Evolutionary conservation across 2,797 vertebrate species (phyloP), one percentile per base, ranked within the genome.

Genomic region (Anabacerthia variegaticeps): DNA sequence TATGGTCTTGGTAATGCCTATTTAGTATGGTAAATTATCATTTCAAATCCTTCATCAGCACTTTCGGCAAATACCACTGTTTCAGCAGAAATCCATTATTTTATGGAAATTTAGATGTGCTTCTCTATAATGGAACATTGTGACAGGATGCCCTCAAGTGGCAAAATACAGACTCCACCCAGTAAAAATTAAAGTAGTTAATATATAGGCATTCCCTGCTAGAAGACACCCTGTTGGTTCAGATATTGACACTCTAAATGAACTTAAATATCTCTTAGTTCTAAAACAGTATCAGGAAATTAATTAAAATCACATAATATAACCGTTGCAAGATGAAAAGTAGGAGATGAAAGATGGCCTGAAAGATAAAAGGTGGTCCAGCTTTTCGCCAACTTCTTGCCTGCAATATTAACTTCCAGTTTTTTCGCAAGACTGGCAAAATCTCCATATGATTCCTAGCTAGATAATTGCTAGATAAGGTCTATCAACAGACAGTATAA

Each of bases 141-240:
- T 96, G 97, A 95, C 95, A 98, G 96, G 94, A 97, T 98, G 98
- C 98, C 98, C 98, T 98, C 98, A 98, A 98, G 98, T 98, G 98
- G 98, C 95, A 97, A 98, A 95, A 97, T 94, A 93, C 32, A 91
- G 84, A 97, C 97, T 97, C 95, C 97, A 92, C 94, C 97, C 94
- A 93, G 81, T 80, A 96, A 96, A 89, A 59, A 48, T 73, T 56
- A 51, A 84, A 92, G 54, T 91, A 21, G 36, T 69, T 96, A 76
- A 56, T 84, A 46, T 18, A 44, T 11, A 43, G 59, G 14, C 1
- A 43, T 80, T 81, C 18, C 21, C 18, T 56, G 13, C 10, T 62
- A 49, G 63, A 52, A 89, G 36, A 66, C 14, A 36, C 30, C 9
- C 12, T 54, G 16, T 10, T 87, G 62, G 15, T 75, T 89, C 39